Conservation (phyloP, 2,797 vertebrate species). For the Rhynchotus rufescens region DNA sequence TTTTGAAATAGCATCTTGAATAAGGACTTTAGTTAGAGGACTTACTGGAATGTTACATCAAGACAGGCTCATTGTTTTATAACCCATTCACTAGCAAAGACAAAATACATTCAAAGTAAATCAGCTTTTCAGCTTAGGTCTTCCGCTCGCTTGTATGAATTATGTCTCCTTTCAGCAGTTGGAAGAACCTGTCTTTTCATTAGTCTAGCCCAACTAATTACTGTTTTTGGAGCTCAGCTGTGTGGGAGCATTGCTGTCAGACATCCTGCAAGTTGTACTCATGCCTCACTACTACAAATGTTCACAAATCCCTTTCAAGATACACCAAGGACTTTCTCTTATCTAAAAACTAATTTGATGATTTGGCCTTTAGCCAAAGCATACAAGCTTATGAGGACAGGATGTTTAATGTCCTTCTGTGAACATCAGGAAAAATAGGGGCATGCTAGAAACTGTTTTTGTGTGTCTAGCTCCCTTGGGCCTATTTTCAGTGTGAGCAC, state of each 20-base stretch:
- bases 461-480: background rate
- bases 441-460: background rate
- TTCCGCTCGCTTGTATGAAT: background rate
- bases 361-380: background rate
- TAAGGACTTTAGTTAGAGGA: background rate
- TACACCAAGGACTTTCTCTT: background rate
- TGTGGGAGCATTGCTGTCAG: background rate
- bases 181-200: background rate
- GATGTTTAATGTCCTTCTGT: background rate
- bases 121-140: background rate
- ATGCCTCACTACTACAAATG: background rate
- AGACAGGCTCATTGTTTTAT: background rate
- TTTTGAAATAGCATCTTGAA: background rate
- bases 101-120: background rate
- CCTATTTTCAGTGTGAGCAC: background rate
- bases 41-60: background rate
- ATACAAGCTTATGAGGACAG: background rate
- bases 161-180: background rate
- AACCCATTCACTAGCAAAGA: background rate
- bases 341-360: conserved; percentile 15
- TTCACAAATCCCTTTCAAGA: conserved; percentile 7
- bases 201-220: background rate
- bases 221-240: conserved; percentile 1
- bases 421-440: background rate
- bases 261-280: background rate